A percentile compares a stretch with the other conserved stretches of the same genome.
Conservation (phyloP, 2,888 invertebrate species). For the Eutolmus rufibarbis region DNA sequence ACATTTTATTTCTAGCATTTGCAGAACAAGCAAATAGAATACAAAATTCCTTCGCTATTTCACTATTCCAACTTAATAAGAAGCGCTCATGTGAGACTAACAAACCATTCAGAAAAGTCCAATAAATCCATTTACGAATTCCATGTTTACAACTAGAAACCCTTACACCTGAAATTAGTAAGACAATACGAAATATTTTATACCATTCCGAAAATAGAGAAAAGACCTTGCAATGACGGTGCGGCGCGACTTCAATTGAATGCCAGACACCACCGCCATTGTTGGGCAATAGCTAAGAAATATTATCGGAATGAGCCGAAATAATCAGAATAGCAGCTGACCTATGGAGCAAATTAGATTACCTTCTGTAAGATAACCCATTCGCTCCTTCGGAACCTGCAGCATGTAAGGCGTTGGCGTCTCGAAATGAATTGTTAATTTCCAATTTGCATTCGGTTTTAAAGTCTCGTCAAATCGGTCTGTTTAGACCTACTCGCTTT, state of each 20-base stretch:
- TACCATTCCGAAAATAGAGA: neutral
- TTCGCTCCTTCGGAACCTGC: neutral
- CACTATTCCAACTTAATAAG: neutral
- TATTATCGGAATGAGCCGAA: neutral
- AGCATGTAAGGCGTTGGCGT: constrained; percentile 17
- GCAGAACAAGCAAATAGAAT: neutral
- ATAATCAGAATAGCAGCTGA: neutral
- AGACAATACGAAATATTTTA: neutral
- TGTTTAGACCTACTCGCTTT: neutral
- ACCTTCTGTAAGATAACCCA: neutral
- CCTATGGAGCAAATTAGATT: neutral
- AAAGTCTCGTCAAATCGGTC: neutral
- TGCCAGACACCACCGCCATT: neutral
- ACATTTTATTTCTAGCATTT: too few species aligned
- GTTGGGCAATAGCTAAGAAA: neutral
- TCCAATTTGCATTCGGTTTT: neutral
- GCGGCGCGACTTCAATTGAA: neutral
- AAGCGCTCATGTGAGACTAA: neutral
- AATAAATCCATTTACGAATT: neutral
- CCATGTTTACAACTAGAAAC: neutral
- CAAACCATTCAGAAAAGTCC: neutral
- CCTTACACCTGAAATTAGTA: neutral
- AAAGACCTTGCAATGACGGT: constrained; percentile 20
- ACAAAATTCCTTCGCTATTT: neutral
- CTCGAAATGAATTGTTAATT: neutral